These are phyloP conservation scores for Hucho hucho DNA, from an alignment of 2,113 vertebrate species.

Conservation along the genomic window DNA sequence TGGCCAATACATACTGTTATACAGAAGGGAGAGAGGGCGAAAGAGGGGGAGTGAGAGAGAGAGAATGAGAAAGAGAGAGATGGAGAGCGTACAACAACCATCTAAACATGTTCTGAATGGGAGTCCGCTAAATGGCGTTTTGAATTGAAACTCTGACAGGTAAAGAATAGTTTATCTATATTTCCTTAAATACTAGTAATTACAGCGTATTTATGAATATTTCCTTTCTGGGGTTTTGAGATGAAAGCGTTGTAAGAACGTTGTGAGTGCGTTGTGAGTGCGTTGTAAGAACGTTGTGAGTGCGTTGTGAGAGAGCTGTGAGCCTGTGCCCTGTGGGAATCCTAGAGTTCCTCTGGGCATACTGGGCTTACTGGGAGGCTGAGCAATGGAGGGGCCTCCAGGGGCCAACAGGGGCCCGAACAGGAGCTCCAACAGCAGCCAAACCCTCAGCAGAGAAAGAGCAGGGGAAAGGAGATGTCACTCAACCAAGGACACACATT, in stretches of 20 bases:
- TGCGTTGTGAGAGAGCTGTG: slow-evolving; percentile 36
- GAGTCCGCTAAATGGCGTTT: too few species aligned
- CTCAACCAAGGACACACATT: too few species aligned
- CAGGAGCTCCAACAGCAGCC: background rate
- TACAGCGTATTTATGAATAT: slow-evolving; percentile 52
- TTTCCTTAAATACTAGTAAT: slow-evolving; percentile 64
- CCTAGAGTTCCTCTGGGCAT: slow-evolving; percentile 51
- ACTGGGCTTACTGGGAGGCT: slow-evolving; percentile 46
- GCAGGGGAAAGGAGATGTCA: too few species aligned
- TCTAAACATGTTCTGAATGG: too few species aligned
- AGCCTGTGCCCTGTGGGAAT: slow-evolving; percentile 56
- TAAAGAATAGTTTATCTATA: too few species aligned
- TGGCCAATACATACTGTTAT: too few species aligned
- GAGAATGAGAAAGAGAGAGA: too few species aligned
- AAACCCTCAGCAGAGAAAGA: background rate
- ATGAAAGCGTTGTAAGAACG: slow-evolving; percentile 14
- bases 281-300: too few species aligned
- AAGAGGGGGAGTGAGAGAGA: too few species aligned
- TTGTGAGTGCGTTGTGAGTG: slow-evolving; percentile 42
- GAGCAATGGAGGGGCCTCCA: slow-evolving; percentile 43
- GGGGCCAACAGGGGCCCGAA: background rate
- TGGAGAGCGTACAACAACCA: too few species aligned
- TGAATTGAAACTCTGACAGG: too few species aligned
- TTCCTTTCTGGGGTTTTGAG: slow-evolving; percentile 58
- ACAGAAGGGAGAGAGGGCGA: too few species aligned